Conservation (phyloP, 2,888 invertebrate genomes). For the Tiliacea citrago region DNA sequence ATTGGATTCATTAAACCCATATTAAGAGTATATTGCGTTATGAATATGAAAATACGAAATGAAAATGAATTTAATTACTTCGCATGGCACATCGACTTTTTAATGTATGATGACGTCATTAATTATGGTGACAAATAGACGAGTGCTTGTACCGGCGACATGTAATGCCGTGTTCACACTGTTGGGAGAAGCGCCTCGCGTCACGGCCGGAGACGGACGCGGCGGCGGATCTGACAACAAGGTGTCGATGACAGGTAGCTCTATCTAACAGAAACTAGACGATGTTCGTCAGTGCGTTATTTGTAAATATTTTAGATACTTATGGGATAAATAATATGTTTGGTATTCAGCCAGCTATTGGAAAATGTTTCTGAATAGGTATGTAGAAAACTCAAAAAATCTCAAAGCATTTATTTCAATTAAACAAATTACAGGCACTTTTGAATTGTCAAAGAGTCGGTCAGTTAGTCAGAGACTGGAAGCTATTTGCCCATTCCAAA, state of each 20-base stretch:
- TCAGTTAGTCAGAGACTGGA: no score
- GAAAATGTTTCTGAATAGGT: neutral
- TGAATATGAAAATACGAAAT: constrained; percentile 27
- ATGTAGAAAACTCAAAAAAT: no score
- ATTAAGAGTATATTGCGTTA: neutral
- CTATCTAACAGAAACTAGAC: neutral
- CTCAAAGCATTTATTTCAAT: no score
- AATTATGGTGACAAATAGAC: constrained; percentile 25
- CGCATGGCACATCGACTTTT: constrained; percentile 11
- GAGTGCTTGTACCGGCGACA: neutral
- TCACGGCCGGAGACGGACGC: neutral
- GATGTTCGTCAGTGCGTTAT: neutral
- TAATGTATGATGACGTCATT: constrained; percentile 15
- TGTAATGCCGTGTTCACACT: constrained; percentile 9
- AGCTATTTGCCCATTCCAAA: no score
- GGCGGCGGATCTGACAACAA: neutral
- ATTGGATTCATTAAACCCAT: constrained; percentile 27
- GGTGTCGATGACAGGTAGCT: neutral
- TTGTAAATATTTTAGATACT: neutral
- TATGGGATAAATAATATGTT: neutral
- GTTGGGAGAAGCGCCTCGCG: neutral
- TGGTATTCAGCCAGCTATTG: neutral
- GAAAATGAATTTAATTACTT: constrained; percentile 26
- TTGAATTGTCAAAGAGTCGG: no score
- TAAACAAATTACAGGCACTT: no score